Evolutionary conservation across 1,140 invertebrate genomes (phyloP).

Genomic region (Pentalonia nigronervosa): DNA sequence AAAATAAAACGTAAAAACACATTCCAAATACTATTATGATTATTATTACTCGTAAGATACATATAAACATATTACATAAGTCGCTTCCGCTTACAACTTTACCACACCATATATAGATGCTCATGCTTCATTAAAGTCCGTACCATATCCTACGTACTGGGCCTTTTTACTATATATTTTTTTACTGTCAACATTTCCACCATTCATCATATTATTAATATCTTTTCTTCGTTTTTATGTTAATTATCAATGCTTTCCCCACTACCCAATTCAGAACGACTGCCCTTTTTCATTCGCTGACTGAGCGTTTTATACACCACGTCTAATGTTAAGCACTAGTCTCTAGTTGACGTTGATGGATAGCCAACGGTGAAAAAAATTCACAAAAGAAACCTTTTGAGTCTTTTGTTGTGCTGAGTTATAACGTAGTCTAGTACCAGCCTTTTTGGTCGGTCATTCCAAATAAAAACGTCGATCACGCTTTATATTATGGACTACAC

Average conservation of each 20-base stretch:
- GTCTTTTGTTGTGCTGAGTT: slow-evolving; percentile 21
- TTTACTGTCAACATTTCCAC: slow-evolving; percentile 21
- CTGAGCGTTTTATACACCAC: slow-evolving; percentile 51
- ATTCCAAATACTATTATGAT: background rate
- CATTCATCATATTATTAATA: slow-evolving; percentile 49
- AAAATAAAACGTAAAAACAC: background rate
- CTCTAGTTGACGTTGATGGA: slow-evolving; percentile 54
- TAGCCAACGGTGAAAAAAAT: background rate
- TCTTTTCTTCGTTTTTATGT: slow-evolving; percentile 54
- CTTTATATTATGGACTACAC: too few relatives aligned
- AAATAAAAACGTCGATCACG: slow-evolving; percentile 49
- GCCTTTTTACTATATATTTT: slow-evolving; percentile 19
- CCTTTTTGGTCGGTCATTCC: slow-evolving; percentile 20
- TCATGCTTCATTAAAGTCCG: background rate
- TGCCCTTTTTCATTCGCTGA: slow-evolving; percentile 46
- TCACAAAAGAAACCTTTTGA: slow-evolving; percentile 46
- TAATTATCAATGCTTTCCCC: slow-evolving; percentile 34
- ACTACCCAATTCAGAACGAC: background rate
- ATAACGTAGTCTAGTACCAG: background rate
- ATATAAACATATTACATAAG: background rate
- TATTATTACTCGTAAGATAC: background rate
- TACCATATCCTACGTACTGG: background rate
- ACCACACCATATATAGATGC: background rate
- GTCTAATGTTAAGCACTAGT: slow-evolving; percentile 34
- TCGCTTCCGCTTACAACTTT: background rate